Base-by-base conservation (phyloP, 2,888 invertebrate species). In the Drosophila birchii region DNA sequence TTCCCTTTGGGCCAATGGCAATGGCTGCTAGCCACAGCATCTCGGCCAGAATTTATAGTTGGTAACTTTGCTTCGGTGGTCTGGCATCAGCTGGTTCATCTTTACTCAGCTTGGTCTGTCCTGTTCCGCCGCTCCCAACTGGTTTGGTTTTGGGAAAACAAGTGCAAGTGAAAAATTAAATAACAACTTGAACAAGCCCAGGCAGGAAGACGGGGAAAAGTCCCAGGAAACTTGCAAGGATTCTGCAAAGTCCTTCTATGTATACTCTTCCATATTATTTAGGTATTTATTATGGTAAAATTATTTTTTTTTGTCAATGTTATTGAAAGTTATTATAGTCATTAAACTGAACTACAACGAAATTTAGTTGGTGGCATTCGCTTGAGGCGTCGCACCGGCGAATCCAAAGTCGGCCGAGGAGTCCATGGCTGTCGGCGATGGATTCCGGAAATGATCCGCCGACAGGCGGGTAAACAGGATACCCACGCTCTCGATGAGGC, bases 161-260 rank as follows among this genome's bases (percentile, higher is more conserved):
- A 74, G 58, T 81, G 86, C 74, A 79, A 83, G 75, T 77, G 86
- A 83, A 84, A 86, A 78, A 84, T 88, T 74, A 80, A 80, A 88
- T 84, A 86, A 88, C 75, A 83, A 79, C 77, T 86, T 81, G 70
- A 76, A 47, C 59, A 77, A 84, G 75, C 64, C 75, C 39, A 51
- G 69, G 45, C 62, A 20, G 26, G 38, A 38, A 44, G 51, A 63
- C 44, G 54, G 66, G 47, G 23, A 61, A 56, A 54, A 51, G 43
- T 44, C 8, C 26, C 45, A 26, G 23, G 20, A 26, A 45, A 26
- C 26, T 45, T 26, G 14, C 9, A 11, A 12, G 5, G 2, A 0
- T n/a, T 14, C 3, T 1, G 12, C 0, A 0, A 11, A 20, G 55
- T 5, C 20, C 18, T 0, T 5, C 8, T 8, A 0, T 1, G 34